Evolutionary conservation across 2,888 invertebrate species (phyloP), one percentile per base, ranked within the genome.

Genomic region (Apodemia mormo): DNA sequence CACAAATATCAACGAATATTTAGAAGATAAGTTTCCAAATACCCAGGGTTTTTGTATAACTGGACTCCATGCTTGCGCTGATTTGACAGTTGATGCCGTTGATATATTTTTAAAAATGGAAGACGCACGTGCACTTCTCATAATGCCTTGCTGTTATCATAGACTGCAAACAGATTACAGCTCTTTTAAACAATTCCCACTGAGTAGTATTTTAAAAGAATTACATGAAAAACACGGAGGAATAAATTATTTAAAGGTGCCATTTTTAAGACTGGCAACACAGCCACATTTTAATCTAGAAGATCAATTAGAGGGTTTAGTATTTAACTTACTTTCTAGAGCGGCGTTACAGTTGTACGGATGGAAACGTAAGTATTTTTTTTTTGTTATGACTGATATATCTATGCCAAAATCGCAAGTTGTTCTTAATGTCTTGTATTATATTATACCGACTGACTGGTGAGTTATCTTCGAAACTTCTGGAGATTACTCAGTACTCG

Each of bases 111-210:
- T 94, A 58, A 87, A 94, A 78, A 94, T 96, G 83, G 80, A 89
- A 8, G 83, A 86, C 52, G 95, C 95, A 0, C 92, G 89, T 72
- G 85, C 94, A 22, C 82, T 96, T 33, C 92, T 96, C 65, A 89
- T 97, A 14, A 95, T 97, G 94, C 96, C 97, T 4, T 97, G 97
- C 80, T 97, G 97, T 81, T 97, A 97, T 79, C 97, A 97, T 82
- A 96, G 96, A 85, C 92, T 97, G 83, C 77, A 77, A 29, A 43
- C 66, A 43, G 76, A 75, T 83, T 68, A 70, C 4, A 77, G 74
- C 0, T 75, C 80, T 79, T 96, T 96, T 78, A 82, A 85, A 40
- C 95, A 95, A 85, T 96, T 97, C 82, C 97, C 97, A 0, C 75
- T 95, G 2, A 96, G 96, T 76, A 70, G 77, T 14, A 79, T 82